Conservation (phyloP, 2,888 invertebrate species). For the Lomographa bimaculata region DNA sequence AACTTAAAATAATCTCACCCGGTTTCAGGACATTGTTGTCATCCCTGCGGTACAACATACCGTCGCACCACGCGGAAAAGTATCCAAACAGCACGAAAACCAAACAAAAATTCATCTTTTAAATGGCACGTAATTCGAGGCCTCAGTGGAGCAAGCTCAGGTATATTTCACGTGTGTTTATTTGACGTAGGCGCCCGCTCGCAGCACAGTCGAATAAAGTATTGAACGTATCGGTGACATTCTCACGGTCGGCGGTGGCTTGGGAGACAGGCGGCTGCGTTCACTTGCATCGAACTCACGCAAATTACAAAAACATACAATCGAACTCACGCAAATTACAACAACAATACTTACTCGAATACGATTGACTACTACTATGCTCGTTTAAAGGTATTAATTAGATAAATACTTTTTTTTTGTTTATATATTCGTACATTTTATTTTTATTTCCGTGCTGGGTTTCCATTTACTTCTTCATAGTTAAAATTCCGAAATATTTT, state of each 20-base stretch:
- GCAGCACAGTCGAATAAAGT: constrained; percentile 73
- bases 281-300: neutral
- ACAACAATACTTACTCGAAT: too few species aligned
- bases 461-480: too few species aligned
- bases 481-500: too few species aligned
- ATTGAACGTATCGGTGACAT: constrained; percentile 74
- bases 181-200: constrained; percentile 72
- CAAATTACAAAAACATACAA: too few species aligned
- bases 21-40: constrained; percentile 73
- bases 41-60: constrained; percentile 72
- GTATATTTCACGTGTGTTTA: constrained; percentile 79
- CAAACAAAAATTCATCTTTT: constrained; percentile 77
- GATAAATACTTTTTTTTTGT: too few species aligned
- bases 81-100: constrained; percentile 69
- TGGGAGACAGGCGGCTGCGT: constrained; percentile 13
- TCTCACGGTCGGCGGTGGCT: constrained; percentile 51
- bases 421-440: too few species aligned
- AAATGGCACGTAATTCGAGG: constrained; percentile 67
- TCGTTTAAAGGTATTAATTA: too few species aligned
- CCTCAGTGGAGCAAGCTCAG: constrained; percentile 58
- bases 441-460: too few species aligned
- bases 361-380: too few species aligned
- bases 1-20: constrained; percentile 63
- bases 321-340: too few species aligned
- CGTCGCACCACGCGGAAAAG: constrained; percentile 65